phyloP scores from a whole-genome alignment of 2,113 vertebrate genomes.

The Parus major region DNA sequence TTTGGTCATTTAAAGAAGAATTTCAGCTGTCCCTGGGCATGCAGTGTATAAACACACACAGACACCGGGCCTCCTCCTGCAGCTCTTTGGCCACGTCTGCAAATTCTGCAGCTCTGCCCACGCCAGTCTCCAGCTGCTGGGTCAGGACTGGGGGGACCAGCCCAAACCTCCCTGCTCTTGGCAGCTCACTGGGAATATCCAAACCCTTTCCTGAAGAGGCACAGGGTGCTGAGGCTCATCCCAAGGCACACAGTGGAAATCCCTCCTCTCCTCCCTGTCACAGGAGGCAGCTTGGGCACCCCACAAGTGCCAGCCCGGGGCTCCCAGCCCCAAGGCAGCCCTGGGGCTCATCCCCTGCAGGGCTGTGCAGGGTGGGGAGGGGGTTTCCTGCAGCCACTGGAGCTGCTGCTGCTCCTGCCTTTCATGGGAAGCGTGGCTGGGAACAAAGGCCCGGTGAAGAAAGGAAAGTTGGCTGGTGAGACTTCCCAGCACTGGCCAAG shows the following conservation, averaged over 20 bases:
- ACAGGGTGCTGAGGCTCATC: neutral
- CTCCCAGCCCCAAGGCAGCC: neutral
- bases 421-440: neutral
- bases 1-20: neutral
- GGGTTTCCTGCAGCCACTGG: neutral
- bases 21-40: neutral
- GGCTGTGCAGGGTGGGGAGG: neutral
- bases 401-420: neutral
- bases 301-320: accelerated
- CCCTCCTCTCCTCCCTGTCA: neutral
- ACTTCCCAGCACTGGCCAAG: neutral
- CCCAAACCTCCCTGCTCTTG: neutral
- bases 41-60: neutral
- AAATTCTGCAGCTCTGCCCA: neutral
- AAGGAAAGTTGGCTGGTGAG: neutral
- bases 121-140: neutral
- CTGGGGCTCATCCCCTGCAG: neutral
- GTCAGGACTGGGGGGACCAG: accelerated
- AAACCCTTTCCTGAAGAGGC: neutral
- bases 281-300: neutral
- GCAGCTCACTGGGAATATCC: neutral
- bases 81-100: neutral
- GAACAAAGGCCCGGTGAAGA: slow-evolving; percentile 11
- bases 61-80: neutral
- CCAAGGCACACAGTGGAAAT: neutral